Conservation (phyloP, 1,140 invertebrate genomes). For the Dendroctonus ponderosae region DNA sequence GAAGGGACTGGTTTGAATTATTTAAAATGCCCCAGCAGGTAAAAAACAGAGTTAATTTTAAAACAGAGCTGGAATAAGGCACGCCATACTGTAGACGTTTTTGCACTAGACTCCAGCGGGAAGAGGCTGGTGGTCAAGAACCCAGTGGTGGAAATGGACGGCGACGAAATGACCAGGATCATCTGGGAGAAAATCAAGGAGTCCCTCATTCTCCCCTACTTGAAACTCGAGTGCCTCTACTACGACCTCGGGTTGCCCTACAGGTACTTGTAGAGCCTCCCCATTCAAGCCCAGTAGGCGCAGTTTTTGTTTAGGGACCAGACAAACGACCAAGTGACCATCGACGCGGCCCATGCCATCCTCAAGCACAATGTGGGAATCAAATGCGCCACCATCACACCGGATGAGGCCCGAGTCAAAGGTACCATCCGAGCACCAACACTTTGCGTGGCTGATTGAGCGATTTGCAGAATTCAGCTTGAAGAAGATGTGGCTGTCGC, state of each 20-base stretch:
- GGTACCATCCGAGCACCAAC: conserved; percentile 54
- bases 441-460: conserved; percentile 23
- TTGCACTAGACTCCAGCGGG: conserved; percentile 54
- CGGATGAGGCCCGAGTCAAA: conserved; percentile 85
- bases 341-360: conserved; percentile 84
- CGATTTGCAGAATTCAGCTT: conserved; percentile 75
- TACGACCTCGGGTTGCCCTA: conserved; percentile 83
- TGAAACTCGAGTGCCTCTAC: conserved; percentile 81
- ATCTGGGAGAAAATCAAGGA: conserved; percentile 92
- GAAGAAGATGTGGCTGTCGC: conserved; percentile 91
- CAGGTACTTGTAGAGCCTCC: conserved; percentile 41
- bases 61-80: too few relatives aligned
- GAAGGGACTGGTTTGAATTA: too few relatives aligned
- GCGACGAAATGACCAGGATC: conserved; percentile 89
- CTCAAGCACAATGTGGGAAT: conserved; percentile 89
- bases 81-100: too few relatives aligned
- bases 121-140: conserved; percentile 66
- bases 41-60: too few relatives aligned
- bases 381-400: conserved; percentile 90
- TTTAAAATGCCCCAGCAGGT: too few relatives aligned
- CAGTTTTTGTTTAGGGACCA: conserved; percentile 59
- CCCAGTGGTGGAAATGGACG: conserved; percentile 87
- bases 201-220: conserved; percentile 81
- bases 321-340: conserved; percentile 85
- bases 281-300: too few relatives aligned